Percentiles rank a stretch among this genome's conserved stretches.
These are phyloP conservation scores for Melipona beecheii DNA, from an alignment of 2,888 invertebrate species.

Conservation along the genomic window DNA sequence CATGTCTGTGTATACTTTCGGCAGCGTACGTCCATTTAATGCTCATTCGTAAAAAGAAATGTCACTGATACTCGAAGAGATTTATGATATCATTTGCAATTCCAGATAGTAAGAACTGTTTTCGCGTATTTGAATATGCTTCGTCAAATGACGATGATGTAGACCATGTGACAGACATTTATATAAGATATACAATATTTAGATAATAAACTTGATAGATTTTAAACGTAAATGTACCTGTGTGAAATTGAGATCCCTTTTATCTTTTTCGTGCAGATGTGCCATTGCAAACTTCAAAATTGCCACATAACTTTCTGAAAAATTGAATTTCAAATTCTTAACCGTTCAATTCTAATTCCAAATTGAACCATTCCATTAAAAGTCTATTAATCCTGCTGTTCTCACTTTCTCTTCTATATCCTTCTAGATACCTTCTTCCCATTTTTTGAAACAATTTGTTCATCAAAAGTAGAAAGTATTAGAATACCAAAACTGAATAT, in stretches of 20 bases:
- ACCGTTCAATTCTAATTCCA: no score
- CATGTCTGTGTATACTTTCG: constrained; percentile 73
- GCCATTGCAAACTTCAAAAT: no score
- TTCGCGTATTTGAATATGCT: not conserved
- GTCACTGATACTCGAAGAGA: no score
- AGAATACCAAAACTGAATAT: not conserved
- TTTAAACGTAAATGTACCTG: not conserved
- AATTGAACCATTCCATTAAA: not conserved
- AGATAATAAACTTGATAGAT: not conserved
- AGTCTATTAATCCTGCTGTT: not conserved
- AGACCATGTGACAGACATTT: not conserved
- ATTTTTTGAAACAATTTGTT: not conserved
- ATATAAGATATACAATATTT: not conserved
- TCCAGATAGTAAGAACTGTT: constrained; percentile 7
- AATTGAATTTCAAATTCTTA: not conserved
- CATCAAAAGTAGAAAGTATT: not conserved
- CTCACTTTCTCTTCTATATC: not conserved
- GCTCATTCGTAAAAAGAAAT: not conserved
- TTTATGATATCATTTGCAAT: not conserved
- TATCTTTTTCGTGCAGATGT: no score
- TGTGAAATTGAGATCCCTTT: not conserved
- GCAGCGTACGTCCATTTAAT: constrained; percentile 68
- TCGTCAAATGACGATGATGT: not conserved
- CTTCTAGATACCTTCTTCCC: not conserved
- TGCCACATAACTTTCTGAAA: no score